Percentiles rank a stretch among this genome's conserved stretches.
Evolutionary conservation across 2,888 invertebrate genomes (phyloP).

Genomic region (Euphydryas editha): DNA sequence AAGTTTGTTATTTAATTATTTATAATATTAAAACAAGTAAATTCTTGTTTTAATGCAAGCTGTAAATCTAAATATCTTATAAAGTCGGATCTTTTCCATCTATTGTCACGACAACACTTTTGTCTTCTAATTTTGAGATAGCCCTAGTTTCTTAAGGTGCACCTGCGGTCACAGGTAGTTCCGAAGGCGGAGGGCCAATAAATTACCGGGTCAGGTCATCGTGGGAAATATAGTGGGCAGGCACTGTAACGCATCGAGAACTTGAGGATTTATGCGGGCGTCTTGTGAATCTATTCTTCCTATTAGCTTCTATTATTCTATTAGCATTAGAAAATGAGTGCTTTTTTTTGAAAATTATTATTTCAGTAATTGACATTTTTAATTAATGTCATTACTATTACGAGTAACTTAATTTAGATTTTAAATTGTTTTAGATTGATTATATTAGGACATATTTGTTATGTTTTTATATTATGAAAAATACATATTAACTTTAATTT

Average conservation of each 20-base stretch:
- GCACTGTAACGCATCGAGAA: slow-evolving; percentile 61
- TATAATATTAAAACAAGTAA: no score
- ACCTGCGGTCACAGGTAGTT: slow-evolving; percentile 79
- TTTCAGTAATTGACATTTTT: background rate
- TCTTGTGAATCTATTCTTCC: slow-evolving; percentile 26
- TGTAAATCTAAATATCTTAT: no score
- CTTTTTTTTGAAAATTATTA: background rate
- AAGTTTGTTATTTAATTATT: no score
- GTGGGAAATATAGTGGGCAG: slow-evolving; percentile 73
- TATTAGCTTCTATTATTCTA: slow-evolving; percentile 1
- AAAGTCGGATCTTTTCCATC: no score
- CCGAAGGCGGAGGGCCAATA: slow-evolving; percentile 72
- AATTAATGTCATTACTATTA: background rate
- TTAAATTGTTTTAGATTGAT: no score
- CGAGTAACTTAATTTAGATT: no score
- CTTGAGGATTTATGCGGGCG: slow-evolving; percentile 35
- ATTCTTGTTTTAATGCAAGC: no score
- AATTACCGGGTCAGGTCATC: slow-evolving; percentile 80
- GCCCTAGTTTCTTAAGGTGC: slow-evolving; percentile 73
- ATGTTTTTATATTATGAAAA: no score
- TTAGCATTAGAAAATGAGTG: no score
- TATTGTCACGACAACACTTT: background rate
- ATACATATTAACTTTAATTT: no score
- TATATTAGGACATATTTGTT: no score
- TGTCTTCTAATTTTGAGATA: slow-evolving; percentile 45